phyloP scores from a whole-genome alignment of 2,113 vertebrate species.

The Aldabrachelys gigantea region DNA sequence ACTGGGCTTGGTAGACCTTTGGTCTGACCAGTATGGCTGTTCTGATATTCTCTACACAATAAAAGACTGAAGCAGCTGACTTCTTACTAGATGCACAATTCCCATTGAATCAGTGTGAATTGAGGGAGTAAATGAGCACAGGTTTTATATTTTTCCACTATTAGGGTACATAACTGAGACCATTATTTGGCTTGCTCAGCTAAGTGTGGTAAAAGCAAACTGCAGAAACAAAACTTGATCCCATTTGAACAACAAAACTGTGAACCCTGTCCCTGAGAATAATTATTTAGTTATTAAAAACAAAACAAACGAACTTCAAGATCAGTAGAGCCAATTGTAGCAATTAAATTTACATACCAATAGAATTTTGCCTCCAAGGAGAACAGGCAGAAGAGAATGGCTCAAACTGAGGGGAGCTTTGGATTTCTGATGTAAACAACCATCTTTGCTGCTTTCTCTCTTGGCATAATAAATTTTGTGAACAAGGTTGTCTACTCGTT shows the following conservation, averaged over 20 bases:
- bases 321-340: neutral
- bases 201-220: rapidly evolving
- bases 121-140: neutral
- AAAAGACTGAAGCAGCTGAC: neutral
- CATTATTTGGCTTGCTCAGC: neutral
- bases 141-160: too few species aligned
- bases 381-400: neutral
- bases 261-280: rapidly evolving
- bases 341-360: neutral
- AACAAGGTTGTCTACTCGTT: slow-evolving; percentile 39
- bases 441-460: neutral
- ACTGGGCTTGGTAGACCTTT: too few species aligned
- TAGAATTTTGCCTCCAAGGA: neutral
- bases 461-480: neutral
- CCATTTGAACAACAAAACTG: neutral
- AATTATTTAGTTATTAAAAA: neutral
- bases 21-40: too few species aligned
- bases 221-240: neutral
- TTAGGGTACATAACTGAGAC: neutral
- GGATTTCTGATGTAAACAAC: neutral
- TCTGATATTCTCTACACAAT: neutral
- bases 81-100: neutral
- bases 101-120: neutral
- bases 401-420: neutral
- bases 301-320: neutral